These are phyloP conservation scores for Drosophila anomalata DNA, from an alignment of 2,888 invertebrate genomes.

Conservation along the genomic window DNA sequence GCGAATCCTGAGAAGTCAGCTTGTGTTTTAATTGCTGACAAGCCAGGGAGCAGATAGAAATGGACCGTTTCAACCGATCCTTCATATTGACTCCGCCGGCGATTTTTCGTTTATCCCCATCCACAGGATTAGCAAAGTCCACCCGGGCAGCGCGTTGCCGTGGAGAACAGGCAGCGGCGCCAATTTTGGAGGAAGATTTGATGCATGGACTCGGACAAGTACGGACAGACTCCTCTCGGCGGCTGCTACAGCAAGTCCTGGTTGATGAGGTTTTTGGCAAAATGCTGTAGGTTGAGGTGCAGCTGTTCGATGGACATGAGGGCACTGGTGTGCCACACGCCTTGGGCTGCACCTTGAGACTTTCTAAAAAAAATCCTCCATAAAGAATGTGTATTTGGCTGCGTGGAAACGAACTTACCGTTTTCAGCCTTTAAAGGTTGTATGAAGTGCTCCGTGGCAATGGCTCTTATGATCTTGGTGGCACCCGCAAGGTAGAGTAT, in stretches of 20 bases:
- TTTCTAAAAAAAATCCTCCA: background rate
- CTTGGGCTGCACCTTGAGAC: background rate
- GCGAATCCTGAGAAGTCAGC: constrained; percentile 8
- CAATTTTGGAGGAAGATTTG: constrained; percentile 12
- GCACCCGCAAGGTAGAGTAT: constrained; percentile 67
- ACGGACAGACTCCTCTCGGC: background rate
- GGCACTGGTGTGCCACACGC: background rate
- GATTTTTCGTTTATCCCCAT: background rate
- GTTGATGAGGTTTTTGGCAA: background rate
- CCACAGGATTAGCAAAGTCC: constrained; percentile 58
- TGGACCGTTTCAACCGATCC: constrained; percentile 53
- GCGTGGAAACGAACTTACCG: background rate
- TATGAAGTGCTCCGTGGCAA: background rate
- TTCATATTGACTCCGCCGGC: constrained; percentile 8
- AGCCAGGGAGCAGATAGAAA: constrained; percentile 66
- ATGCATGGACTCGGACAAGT: constrained; percentile 14
- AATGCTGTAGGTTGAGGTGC: constrained; percentile 9
- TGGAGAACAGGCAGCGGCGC: background rate
- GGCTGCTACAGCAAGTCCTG: background rate
- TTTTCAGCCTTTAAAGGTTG: background rate
- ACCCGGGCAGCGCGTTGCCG: constrained; percentile 49
- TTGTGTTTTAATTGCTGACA: constrained; percentile 61
- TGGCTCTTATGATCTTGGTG: constrained; percentile 34
- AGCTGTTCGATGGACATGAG: background rate
- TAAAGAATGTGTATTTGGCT: background rate